phyloP scores from a whole-genome alignment of 2,113 vertebrate genomes.

The Esox niger region DNA sequence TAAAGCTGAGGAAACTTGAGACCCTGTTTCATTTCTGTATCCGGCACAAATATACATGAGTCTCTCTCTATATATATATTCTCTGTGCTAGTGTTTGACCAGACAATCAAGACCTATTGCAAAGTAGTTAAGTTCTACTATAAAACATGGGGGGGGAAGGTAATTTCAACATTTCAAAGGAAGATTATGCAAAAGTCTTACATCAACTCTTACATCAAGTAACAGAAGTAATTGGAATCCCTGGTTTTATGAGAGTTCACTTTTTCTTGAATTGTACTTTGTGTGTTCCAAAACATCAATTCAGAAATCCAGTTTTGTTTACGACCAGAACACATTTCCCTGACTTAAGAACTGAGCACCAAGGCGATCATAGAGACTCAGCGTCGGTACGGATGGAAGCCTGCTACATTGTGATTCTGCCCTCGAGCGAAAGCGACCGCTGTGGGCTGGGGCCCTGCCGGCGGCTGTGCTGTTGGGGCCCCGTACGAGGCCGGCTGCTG shows the following conservation, averaged over 20 bases:
- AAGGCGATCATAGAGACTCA: slow-evolving; percentile 61
- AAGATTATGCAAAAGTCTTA: slow-evolving; percentile 57
- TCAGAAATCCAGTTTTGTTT: slow-evolving; percentile 68
- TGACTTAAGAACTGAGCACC: slow-evolving; percentile 73
- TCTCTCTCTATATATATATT: slow-evolving; percentile 78
- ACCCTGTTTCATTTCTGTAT: slow-evolving; percentile 87
- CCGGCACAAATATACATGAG: slow-evolving; percentile 73
- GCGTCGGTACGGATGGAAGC: slow-evolving; percentile 98
- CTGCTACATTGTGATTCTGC: slow-evolving; percentile 98
- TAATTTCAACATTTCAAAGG: slow-evolving; percentile 57
- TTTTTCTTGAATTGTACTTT: slow-evolving; percentile 59
- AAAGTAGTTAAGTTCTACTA: slow-evolving; percentile 89
- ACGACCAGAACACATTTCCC: slow-evolving; percentile 78
- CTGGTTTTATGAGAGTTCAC: slow-evolving; percentile 62
- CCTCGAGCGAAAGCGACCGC: slow-evolving; percentile 89
- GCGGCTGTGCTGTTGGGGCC: slow-evolving; percentile 84
- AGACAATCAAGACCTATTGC: slow-evolving; percentile 90
- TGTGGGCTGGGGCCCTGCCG: slow-evolving; percentile 81
- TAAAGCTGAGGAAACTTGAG: slow-evolving; percentile 96
- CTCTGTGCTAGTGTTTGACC: slow-evolving; percentile 98
- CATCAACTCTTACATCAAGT: slow-evolving; percentile 66
- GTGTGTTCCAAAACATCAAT: slow-evolving; percentile 52
- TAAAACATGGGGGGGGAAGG: slow-evolving; percentile 80
- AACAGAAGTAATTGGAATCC: slow-evolving; percentile 72
- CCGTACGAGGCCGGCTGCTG: slow-evolving; percentile 87